phyloP scores from a whole-genome alignment of 2,888 invertebrate genomes.

The Marronus borbonicus region DNA sequence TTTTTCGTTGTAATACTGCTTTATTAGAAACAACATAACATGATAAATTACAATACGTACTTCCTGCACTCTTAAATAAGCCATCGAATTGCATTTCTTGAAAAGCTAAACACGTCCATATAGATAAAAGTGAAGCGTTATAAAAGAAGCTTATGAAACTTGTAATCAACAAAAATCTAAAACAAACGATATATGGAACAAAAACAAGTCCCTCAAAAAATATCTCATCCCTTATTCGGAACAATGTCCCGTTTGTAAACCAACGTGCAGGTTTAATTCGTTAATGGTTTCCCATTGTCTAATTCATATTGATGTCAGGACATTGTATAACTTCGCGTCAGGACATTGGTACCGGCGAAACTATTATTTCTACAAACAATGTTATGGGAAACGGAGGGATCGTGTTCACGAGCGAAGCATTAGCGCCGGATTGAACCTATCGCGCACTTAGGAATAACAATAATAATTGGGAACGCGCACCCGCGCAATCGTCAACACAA shows the following conservation, averaged over 20 bases:
- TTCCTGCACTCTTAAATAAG: too few species aligned
- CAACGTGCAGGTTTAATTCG: constrained; percentile 41
- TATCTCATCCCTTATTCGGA: not conserved
- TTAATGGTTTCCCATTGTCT: constrained; percentile 45
- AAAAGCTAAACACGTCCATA: too few species aligned
- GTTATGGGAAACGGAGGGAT: constrained; percentile 28
- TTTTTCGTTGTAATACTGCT: too few species aligned
- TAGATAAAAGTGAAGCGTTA: too few species aligned
- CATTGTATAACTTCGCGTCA: constrained; percentile 38
- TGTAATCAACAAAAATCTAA: not conserved
- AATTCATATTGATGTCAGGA: constrained; percentile 45
- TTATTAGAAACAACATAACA: too few species aligned
- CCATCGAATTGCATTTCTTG: too few species aligned
- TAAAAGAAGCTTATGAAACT: too few species aligned
- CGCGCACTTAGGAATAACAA: constrained; percentile 30
- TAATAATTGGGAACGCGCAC: constrained; percentile 5
- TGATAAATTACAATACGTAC: too few species aligned
- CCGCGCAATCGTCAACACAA: not conserved
- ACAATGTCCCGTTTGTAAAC: constrained; percentile 1
- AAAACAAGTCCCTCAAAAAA: not conserved
- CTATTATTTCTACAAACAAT: constrained; percentile 45
- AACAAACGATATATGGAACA: not conserved
- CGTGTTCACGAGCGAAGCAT: not conserved
- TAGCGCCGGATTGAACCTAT: constrained; percentile 16
- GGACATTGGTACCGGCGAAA: constrained; percentile 30